These are phyloP conservation scores for Lucilia cuprina DNA, from an alignment of 1,140 invertebrate genomes.

Conservation along the genomic window DNA sequence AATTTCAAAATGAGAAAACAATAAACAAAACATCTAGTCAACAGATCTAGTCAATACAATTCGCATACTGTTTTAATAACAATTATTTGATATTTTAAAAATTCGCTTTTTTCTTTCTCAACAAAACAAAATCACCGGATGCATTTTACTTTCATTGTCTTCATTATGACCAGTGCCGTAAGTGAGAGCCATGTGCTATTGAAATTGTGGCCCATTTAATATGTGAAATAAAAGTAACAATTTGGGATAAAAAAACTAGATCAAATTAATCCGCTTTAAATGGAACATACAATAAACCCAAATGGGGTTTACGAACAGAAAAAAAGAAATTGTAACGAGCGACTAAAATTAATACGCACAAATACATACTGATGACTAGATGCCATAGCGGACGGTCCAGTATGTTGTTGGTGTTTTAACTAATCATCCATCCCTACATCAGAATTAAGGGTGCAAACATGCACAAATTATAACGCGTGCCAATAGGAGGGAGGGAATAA, in stretches of 20 bases:
- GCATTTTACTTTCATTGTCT: neutral
- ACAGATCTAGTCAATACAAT: too few relatives aligned
- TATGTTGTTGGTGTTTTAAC: neutral
- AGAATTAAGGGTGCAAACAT: neutral
- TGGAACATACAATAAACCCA: constrained; percentile 20
- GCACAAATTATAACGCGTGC: neutral
- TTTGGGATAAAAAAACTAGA: neutral
- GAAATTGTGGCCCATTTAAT: neutral
- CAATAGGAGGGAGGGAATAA: neutral
- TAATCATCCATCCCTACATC: neutral
- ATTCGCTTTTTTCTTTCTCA: neutral
- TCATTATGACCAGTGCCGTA: neutral
- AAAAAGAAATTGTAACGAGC: neutral
- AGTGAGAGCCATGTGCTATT: neutral
- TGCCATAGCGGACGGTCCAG: too few relatives aligned
- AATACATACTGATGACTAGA: too few relatives aligned
- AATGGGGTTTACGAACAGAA: neutral
- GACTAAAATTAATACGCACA: neutral
- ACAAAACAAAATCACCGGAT: neutral
- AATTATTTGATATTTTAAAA: neutral
- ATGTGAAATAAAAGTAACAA: neutral
- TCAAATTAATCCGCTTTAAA: constrained; percentile 61
- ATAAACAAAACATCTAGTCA: too few relatives aligned
- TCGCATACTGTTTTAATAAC: neutral
- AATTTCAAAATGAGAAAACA: too few relatives aligned